Base-by-base conservation (phyloP, 1,140 invertebrate genomes). In the Oryzaephilus surinamensis region DNA sequence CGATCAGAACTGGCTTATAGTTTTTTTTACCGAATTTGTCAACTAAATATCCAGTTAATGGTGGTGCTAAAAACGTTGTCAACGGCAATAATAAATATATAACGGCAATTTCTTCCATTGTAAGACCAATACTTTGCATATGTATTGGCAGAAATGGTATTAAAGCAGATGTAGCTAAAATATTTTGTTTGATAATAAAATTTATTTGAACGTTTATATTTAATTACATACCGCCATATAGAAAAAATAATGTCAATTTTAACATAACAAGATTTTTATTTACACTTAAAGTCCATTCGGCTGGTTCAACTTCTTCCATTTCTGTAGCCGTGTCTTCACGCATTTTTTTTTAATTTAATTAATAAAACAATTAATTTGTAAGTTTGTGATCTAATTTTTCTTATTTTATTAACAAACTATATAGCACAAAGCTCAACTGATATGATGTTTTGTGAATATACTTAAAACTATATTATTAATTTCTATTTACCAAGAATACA, bases 81-180 rank as follows among this genome's bases (percentile, higher is more conserved):
- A 88, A 79, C 7, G 85, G 85, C 47, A 89, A 67, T 7, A 84
- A 76, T 48, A 85, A 69, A 63, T 88, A 89, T 46, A 89, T 82
- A 50, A 87, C 76, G 26, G 83, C 81, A 44, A 86, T 84, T 66
- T 91, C 82, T 49, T 83, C 77, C 36, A 86, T 76, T 13, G 81
- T 81, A 13, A 91, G 66, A 37, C 85, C 86, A 55, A 90, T 78
- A 57, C 80, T 80, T 63, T 84, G 81, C 86, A 89, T 89, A 60
- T 88, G 86, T 40, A 90, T 79, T 1, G 84, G 84, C 42, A 90
- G 62, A 58, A 86, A 90, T 0, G 86, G 85, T 28, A 89, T 57
- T 26, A 89, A 65, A 11, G 83, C 84, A 31, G 80, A 79, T 26
- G 79, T 81, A 15, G 81, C 84, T 81, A 60, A 16, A 70, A 72